These are phyloP conservation scores for Perccottus glenii DNA, from an alignment of 2,113 vertebrate species.

Conservation along the genomic window DNA sequence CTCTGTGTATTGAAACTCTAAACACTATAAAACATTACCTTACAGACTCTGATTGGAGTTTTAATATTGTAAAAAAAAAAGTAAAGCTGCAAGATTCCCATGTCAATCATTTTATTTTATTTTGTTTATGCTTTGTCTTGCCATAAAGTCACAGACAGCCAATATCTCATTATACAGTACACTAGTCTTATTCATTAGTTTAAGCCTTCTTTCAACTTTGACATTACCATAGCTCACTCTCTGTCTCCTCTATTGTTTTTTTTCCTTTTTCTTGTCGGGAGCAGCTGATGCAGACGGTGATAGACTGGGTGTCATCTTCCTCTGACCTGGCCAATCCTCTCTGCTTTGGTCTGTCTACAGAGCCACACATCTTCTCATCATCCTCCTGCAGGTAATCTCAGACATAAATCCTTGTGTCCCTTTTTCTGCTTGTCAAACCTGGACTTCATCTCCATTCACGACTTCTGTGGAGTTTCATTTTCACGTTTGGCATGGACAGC, in stretches of 20 bases:
- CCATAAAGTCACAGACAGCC: too few relatives aligned
- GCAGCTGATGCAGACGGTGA: constrained; percentile 12
- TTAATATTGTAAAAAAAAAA: too few relatives aligned
- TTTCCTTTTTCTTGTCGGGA: constrained; percentile 13
- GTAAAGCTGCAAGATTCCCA: too few relatives aligned
- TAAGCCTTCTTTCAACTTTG: constrained; percentile 2
- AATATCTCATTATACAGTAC: too few relatives aligned
- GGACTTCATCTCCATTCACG: background rate
- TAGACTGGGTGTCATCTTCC: constrained; percentile 24
- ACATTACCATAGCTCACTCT: background rate
- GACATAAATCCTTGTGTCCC: constrained; percentile 9
- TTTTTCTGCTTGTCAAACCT: constrained; percentile 6
- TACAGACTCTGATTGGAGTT: too few relatives aligned
- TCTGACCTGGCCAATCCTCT: constrained; percentile 15
- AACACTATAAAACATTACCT: too few relatives aligned
- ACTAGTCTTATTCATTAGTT: background rate
- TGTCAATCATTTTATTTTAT: too few relatives aligned
- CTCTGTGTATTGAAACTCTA: too few relatives aligned
- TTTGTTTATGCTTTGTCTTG: too few relatives aligned
- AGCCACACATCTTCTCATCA: constrained; percentile 26
- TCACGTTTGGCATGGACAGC: background rate
- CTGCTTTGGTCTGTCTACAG: constrained; percentile 22
- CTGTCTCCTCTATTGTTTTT: background rate
- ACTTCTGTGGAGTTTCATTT: background rate
- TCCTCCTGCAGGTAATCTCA: constrained; percentile 6